Base-by-base conservation (phyloP, 2,797 vertebrate genomes). In the Cercopithecus neglectus region DNA sequence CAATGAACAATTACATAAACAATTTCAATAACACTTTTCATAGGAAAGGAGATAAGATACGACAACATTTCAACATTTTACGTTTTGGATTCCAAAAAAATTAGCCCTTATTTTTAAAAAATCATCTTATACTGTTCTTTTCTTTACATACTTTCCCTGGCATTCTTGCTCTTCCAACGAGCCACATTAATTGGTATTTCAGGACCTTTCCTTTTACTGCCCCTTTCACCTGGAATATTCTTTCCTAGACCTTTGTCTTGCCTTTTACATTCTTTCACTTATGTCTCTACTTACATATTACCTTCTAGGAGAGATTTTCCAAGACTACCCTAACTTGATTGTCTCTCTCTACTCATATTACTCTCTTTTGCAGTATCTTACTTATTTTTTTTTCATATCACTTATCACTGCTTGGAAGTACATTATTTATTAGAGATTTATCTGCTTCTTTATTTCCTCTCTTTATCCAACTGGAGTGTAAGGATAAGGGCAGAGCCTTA, bases 401-500 rank as follows among this genome's bases (percentile, higher is more conserved):
- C 21, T 82, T 46, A 39, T 57, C 24, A 48, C 14, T 81, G 10
- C 46, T 39, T 48, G 5, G 1, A 26, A 48, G n/a, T 87, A 75
- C 44, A 22, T 55, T 55, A 48, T 44, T 39, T 44, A 74, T 46
- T 22, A 67, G 4, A 28, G 41, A 44, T 21, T 28, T 46, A 53
- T 36, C 16, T 74, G 11, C 22, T 30, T 94, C 44, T 24, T 61
- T 90, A 44, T 84, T 92, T 86, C 22, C 6, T 53, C 55, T 75
- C 30, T 21, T 46, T n/a, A 50, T 74, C 19, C 3, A 21, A 33
- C 48, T 36, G 30, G 59, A 39, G 5, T 61, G 28, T n/a, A 22
- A 70, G 4, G 44, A 33, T 5, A 13, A 28, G 0, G 46, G 14
- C 5, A 55, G 53, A 86, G 0, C 0, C 8, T 26, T 59, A 46